Percentiles rank a stretch among this genome's conserved stretches.
Evolutionary conservation across 2,113 vertebrate species (phyloP).

Genomic region (Etheostoma cragini): DNA sequence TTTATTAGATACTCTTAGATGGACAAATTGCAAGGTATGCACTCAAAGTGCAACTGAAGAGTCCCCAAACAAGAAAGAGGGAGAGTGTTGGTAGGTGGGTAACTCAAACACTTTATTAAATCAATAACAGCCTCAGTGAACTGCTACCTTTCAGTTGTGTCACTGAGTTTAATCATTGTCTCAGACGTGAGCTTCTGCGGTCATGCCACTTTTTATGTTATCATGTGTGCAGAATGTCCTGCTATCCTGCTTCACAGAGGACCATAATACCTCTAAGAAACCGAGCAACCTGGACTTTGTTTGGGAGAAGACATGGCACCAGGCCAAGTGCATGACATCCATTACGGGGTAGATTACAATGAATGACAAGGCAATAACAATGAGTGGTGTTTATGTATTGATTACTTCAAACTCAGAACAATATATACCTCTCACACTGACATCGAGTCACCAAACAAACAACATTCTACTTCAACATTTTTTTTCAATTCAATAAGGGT

Average conservation of each 20-base stretch:
- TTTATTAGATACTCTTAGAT: slow-evolving; percentile 45
- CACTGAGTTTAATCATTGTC: slow-evolving; percentile 59
- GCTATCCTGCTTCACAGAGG: slow-evolving; percentile 18
- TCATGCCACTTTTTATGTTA: slow-evolving; percentile 53
- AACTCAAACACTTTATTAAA: slow-evolving; percentile 60
- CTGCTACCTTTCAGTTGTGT: slow-evolving; percentile 28
- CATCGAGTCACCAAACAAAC: slow-evolving; percentile 60
- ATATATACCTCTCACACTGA: slow-evolving; percentile 49
- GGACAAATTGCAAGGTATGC: slow-evolving; percentile 26
- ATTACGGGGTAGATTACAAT: slow-evolving; percentile 63
- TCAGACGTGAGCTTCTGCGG: slow-evolving; percentile 33
- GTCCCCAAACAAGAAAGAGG: slow-evolving; percentile 32
- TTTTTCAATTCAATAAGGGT: slow-evolving; percentile 64
- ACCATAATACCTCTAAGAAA: slow-evolving; percentile 22
- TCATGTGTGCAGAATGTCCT: slow-evolving; percentile 50
- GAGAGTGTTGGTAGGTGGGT: slow-evolving; percentile 7
- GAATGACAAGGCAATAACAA: slow-evolving; percentile 48
- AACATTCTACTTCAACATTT: slow-evolving; percentile 33
- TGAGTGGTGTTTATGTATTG: slow-evolving; percentile 48
- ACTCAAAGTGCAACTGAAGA: slow-evolving; percentile 27
- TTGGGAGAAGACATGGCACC: slow-evolving; percentile 25
- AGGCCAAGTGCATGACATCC: slow-evolving; percentile 67
- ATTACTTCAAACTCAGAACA: slow-evolving; percentile 59
- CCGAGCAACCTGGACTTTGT: not conserved
- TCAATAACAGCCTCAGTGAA: slow-evolving; percentile 46